phyloP scores from a whole-genome alignment of 2,797 vertebrate genomes.

The Taeniopygia guttata region DNA sequence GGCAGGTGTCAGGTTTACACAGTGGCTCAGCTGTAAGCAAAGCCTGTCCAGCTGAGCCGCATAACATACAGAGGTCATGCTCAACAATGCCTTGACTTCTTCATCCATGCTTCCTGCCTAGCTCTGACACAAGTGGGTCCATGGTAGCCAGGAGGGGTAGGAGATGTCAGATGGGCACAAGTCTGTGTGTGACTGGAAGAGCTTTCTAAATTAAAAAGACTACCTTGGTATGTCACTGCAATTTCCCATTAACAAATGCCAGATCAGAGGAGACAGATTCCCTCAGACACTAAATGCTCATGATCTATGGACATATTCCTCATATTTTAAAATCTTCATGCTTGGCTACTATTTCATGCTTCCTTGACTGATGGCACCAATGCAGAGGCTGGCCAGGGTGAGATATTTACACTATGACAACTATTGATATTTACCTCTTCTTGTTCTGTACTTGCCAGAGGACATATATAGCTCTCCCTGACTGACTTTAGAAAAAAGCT shows the following conservation, averaged over 20 bases:
- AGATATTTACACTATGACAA: neutral
- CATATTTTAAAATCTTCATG: neutral
- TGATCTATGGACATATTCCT: neutral
- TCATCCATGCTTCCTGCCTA: neutral
- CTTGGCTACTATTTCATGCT: neutral
- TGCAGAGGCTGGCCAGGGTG: neutral
- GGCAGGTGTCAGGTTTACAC: neutral
- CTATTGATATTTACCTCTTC: neutral
- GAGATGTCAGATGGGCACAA: neutral
- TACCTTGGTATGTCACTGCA: neutral
- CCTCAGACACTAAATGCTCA: neutral
- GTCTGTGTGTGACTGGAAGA: neutral
- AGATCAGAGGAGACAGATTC: neutral
- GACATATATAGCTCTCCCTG: neutral
- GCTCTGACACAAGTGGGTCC: constrained; percentile 20
- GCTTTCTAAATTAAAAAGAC: neutral
- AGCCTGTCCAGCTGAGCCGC: neutral
- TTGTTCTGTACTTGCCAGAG: neutral
- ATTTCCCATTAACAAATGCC: neutral
- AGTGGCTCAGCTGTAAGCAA: neutral
- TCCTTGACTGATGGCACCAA: neutral
- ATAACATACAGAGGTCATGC: neutral
- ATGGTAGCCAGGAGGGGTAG: neutral
- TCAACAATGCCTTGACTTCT: neutral
- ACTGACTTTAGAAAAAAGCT: constrained; percentile 4